Evolutionary conservation across 35 echinoderm and acorn worm species (phyloP).

Genomic region (Heliocidaris erythrogramma): DNA sequence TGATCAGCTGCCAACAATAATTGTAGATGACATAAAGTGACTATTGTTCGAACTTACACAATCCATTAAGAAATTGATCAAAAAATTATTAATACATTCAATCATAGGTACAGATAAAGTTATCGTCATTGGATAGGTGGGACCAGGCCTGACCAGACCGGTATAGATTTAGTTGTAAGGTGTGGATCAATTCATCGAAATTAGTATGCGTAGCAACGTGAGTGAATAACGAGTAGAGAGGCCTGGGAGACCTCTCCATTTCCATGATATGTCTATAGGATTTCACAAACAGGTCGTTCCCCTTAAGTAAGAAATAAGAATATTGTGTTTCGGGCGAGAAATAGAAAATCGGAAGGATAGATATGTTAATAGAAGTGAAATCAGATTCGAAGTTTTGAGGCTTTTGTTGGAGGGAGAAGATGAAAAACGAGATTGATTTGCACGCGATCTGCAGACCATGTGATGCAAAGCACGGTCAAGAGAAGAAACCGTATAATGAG

Average conservation of each 20-base stretch:
- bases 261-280: neutral
- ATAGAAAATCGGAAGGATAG: neutral
- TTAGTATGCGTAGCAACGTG: neutral
- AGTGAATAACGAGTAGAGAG: neutral
- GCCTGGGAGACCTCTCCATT: neutral
- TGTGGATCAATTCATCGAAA: neutral
- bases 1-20: too few relatives aligned
- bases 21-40: too few relatives aligned
- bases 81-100: too few relatives aligned
- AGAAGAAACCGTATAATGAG: neutral
- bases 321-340: conserved; percentile 9
- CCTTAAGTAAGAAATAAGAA: neutral
- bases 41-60: too few relatives aligned
- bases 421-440: neutral
- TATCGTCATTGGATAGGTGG: too few relatives aligned
- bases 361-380: neutral
- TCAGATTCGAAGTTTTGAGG: neutral
- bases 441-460: neutral
- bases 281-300: neutral
- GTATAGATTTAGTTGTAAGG: neutral
- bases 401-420: neutral
- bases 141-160: too few relatives aligned
- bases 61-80: too few relatives aligned
- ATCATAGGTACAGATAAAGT: too few relatives aligned
- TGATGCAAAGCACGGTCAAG: neutral